A percentile compares a stretch with the other conserved stretches of the same genome.
phyloP scores from a whole-genome alignment of 2,113 vertebrate genomes.

The Callaeas wilsoni region DNA sequence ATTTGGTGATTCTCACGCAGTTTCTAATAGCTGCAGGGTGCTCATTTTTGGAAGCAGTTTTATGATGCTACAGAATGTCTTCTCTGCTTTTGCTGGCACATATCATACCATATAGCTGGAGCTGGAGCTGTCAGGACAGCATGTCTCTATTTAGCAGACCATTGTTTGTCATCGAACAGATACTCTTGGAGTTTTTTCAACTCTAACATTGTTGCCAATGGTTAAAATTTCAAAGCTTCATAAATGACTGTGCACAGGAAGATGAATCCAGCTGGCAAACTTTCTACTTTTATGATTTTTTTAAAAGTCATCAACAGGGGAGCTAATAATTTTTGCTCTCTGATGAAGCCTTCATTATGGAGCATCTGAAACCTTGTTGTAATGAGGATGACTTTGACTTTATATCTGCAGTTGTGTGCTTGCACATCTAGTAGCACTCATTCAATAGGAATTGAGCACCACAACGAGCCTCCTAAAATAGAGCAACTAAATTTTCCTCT shows the following conservation, averaged over 20 bases:
- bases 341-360: conserved; percentile 39
- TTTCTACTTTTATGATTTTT: conserved; percentile 12
- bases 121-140: conserved; percentile 31
- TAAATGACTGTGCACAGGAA: conserved; percentile 38
- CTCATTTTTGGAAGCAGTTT: conserved; percentile 50
- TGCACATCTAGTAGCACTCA: conserved; percentile 22
- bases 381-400: conserved; percentile 26
- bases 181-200: conserved; percentile 59
- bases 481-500: conserved; percentile 51
- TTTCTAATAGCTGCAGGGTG: conserved; percentile 52
- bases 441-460: background rate
- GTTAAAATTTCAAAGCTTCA: conserved; percentile 43
- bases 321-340: conserved; percentile 36
- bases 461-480: conserved; percentile 48
- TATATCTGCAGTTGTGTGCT: conserved; percentile 51
- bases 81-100: conserved; percentile 42
- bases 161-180: conserved; percentile 52
- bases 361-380: background rate
- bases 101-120: conserved; percentile 9
- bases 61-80: conserved; percentile 26
- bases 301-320: conserved; percentile 1
- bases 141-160: conserved; percentile 50
- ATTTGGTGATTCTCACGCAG: conserved; percentile 34
- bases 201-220: background rate
- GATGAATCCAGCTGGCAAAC: conserved; percentile 56